Percentiles rank a stretch among this genome's conserved stretches.
Conservation (phyloP, 1,140 invertebrate species). For the Gryllus bimaculatus region DNA sequence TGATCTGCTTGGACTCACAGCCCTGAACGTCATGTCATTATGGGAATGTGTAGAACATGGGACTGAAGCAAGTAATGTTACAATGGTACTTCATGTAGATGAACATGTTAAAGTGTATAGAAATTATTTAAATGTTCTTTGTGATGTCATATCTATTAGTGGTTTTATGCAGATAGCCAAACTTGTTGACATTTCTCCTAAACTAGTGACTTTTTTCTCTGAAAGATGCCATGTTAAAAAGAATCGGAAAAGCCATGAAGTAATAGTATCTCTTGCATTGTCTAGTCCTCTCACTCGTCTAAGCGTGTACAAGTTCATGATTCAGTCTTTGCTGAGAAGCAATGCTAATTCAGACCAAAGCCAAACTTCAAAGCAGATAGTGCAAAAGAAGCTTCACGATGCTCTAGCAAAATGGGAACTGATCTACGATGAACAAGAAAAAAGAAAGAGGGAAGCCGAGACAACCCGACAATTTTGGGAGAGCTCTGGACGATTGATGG, state of each 20-base stretch:
- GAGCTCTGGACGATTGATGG: slow-evolving; percentile 51
- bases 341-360: neutral
- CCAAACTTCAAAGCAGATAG: neutral
- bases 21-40: slow-evolving; percentile 53
- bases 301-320: slow-evolving; percentile 39
- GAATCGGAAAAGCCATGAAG: slow-evolving; percentile 10
- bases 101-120: slow-evolving; percentile 63
- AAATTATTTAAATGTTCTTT: slow-evolving; percentile 60
- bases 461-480: slow-evolving; percentile 68
- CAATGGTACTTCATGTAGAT: slow-evolving; percentile 57
- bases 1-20: slow-evolving; percentile 58
- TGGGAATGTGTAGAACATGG: slow-evolving; percentile 54
- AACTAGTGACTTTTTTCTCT: slow-evolving; percentile 47
- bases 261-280: slow-evolving; percentile 36
- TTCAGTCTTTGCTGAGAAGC: slow-evolving; percentile 13
- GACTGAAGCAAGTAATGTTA: slow-evolving; percentile 50
- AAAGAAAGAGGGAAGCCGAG: slow-evolving; percentile 54
- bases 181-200: slow-evolving; percentile 47
- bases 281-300: slow-evolving; percentile 47
- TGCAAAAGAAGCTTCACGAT: slow-evolving; percentile 14
- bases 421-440: slow-evolving; percentile 50
- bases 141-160: slow-evolving; percentile 60
- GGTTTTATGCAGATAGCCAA: slow-evolving; percentile 58
- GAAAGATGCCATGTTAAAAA: slow-evolving; percentile 35
- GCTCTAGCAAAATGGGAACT: slow-evolving; percentile 46